Percentiles rank a stretch among this genome's conserved stretches.
Conservation (phyloP, 2,888 invertebrate species). For the Bellardia pandia region DNA sequence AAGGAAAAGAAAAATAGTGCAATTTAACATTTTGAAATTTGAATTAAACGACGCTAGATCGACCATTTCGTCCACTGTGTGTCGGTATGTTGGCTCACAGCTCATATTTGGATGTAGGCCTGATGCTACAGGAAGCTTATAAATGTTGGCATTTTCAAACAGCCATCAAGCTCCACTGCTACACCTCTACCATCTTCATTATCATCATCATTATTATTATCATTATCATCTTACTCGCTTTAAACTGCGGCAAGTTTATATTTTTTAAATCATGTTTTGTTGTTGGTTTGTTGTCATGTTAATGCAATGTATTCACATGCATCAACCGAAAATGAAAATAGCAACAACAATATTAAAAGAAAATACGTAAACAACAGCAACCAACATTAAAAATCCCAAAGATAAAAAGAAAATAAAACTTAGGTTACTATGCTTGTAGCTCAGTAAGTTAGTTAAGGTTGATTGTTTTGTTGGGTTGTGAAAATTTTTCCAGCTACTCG, state of each 20-base stretch:
- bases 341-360: slow-evolving; percentile 22
- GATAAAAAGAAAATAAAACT: slow-evolving; percentile 46
- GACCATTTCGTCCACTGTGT: too few species aligned
- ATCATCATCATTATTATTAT: slow-evolving; percentile 29
- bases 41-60: too few species aligned
- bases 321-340: slow-evolving; percentile 22
- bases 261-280: slow-evolving; percentile 63
- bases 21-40: too few species aligned
- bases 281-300: slow-evolving; percentile 67
- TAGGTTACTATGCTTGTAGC: slow-evolving; percentile 70
- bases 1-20: too few species aligned
- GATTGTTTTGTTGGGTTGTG: slow-evolving; percentile 17
- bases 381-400: neutral
- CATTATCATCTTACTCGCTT: slow-evolving; percentile 45
- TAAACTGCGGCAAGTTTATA: slow-evolving; percentile 69
- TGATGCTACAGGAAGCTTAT: slow-evolving; percentile 62
- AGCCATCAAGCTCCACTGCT: neutral
- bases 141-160: slow-evolving; percentile 38
- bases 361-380: slow-evolving; percentile 10
- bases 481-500: slow-evolving; percentile 47
- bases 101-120: slow-evolving; percentile 8
- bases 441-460: slow-evolving; percentile 64
- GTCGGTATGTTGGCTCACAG: neutral
- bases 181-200: slow-evolving; percentile 8
- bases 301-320: slow-evolving; percentile 67